Evolutionary conservation across 2,797 vertebrate species (phyloP), one percentile per base, ranked within the genome.

Genomic region (Momotus momota): DNA sequence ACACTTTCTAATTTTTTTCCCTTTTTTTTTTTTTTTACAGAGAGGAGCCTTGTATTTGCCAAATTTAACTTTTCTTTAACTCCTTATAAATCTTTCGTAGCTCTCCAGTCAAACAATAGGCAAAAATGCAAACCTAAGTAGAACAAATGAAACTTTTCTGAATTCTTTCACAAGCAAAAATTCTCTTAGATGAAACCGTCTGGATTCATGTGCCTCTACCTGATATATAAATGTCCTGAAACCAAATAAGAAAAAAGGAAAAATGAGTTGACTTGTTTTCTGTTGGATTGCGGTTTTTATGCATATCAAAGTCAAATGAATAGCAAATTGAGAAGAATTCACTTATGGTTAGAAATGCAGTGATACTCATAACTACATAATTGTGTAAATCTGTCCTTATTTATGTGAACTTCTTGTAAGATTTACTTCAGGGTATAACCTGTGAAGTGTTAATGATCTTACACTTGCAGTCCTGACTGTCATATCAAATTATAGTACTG

Each of bases 361-460:
- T 29, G 94, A 96, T 96, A 95, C 88, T 95, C 87, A 48, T 97
- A 97, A 97, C 96, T 96, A 97, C 90, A 94, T 97, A 97, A 97
- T 97, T 97, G 97, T 88, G 91, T 97, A 97, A 96, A 97, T 96
- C 96, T 97, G 84, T 96, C 95, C 96, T 94, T 97, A 97, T 97
- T 97, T 97, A 97, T 97, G 95, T 97, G 97, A 97, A 97, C 95
- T 97, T 97, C 90, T 95, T 94, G 74, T 96, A 97, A 97, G 96
- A 97, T 95, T 97, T 96, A 96, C 97, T 97, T 97, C 94, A 91
- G 97, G 97, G 96, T 97, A 97, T 97, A 97, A 97, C 96, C 95
- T 97, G 91, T 97, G 97, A 97, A 97, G 96, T 97, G 96, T 97
- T 97, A 97, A 97, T 97, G 97, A 97, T 95, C 95, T 84, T 97